Evolutionary conservation across 2,113 vertebrate genomes (phyloP), one percentile per base, ranked within the genome.

Genomic region (Upupa epops): DNA sequence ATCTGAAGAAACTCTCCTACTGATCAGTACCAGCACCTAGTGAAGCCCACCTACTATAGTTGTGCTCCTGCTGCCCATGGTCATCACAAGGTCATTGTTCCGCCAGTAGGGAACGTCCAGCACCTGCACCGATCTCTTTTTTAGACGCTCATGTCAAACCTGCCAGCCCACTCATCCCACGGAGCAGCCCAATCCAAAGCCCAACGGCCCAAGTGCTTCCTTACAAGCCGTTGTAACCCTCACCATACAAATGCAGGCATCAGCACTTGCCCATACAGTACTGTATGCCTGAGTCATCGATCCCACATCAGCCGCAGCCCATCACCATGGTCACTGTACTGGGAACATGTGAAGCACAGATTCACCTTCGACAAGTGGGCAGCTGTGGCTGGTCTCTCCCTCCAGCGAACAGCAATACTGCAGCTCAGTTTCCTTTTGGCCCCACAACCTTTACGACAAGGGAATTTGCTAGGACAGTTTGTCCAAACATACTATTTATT

Each of bases 221-320:
- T 17, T 1, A 3, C 22, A 3, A 32, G 26, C 55, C 1, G 0
- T 2, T 5, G 10, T 21, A 6, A 11, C 72, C 79, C 54, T 61
- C 59, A 4, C 0, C 2, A 2, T 72, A 29, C 76, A 25, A 8
- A 51, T 54, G 13, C 1, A 0, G 60, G 9, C 48, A 21, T 14
- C 0, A 1, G 48, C 28, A 19, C 48, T 59, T 1, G 4, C 5
- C 64, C 4, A 1, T 2, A 3, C 5, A 0, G 48, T 17, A 58
- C 56, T 52, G 31, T 34, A 52, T 7, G 52, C 17, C 79, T 37
- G 84, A 86, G 69, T 55, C 94, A 89, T 3, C 0, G 1, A 5
- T 26, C 46, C 14, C 81, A 28, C 0, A 2, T 72, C 88, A 65
- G n/a, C 20, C 40, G 14, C 77, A 70, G 69, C 75, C 84, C 29